Evolutionary conservation across 2,113 vertebrate genomes (phyloP).

Genomic region (Marcusenius ussheri): DNA sequence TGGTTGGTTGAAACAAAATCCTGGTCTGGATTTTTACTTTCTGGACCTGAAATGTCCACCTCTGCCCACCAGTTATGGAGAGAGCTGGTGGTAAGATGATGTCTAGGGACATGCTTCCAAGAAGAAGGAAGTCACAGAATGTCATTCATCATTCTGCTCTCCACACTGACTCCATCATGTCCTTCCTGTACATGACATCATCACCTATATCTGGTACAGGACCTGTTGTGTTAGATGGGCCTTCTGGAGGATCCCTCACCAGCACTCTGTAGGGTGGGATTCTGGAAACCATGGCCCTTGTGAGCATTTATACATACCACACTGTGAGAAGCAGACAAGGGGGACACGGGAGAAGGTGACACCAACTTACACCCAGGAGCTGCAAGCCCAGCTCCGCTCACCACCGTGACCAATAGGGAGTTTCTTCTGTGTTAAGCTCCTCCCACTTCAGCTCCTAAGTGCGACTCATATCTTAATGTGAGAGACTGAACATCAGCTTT

Average conservation of each 20-base stretch:
- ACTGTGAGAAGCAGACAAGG: background rate
- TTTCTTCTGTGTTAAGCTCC: background rate
- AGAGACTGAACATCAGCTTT: background rate
- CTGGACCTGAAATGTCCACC: too few relatives aligned
- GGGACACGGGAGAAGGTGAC: background rate
- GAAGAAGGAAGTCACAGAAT: background rate
- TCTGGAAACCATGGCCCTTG: background rate
- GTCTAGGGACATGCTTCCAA: background rate
- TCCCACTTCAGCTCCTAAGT: background rate
- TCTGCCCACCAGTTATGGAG: too few relatives aligned
- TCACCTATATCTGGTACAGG: background rate
- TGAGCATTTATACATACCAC: background rate
- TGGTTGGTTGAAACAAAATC: too few relatives aligned
- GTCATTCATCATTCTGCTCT: background rate
- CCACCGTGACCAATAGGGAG: background rate
- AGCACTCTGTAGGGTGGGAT: background rate
- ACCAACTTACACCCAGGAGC: background rate
- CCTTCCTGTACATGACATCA: background rate
- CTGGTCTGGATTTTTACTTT: too few relatives aligned
- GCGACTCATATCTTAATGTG: background rate
- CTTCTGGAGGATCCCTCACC: background rate
- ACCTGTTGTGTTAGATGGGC: background rate
- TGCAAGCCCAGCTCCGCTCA: background rate
- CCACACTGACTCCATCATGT: background rate
- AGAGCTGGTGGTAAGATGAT: background rate